Evolutionary conservation across 2,113 vertebrate species (phyloP).

Genomic region (Phaethon lepturus): DNA sequence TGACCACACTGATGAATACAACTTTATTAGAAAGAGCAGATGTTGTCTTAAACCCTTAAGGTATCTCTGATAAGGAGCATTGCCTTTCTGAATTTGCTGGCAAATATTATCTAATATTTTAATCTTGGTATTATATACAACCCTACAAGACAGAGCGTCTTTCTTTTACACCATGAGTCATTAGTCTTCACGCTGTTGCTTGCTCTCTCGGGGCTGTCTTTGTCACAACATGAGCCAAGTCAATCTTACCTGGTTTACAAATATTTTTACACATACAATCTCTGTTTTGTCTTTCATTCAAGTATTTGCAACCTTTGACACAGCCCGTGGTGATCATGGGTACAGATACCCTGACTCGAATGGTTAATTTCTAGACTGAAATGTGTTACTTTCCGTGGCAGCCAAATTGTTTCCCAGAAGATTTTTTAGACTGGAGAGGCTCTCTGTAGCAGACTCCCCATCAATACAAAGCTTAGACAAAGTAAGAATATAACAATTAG

Average conservation of each 20-base stretch:
- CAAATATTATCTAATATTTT: not conserved
- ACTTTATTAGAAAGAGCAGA: not conserved
- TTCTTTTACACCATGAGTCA: not conserved
- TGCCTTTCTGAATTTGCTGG: not conserved
- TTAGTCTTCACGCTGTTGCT: not conserved
- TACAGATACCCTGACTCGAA: not conserved
- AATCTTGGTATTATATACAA: not conserved
- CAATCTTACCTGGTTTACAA: not conserved
- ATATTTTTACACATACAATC: not conserved
- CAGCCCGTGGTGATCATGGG: not conserved
- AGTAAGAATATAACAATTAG: slow-evolving; percentile 49
- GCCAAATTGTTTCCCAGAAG: slow-evolving; percentile 43
- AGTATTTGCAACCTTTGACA: not conserved
- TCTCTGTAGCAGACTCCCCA: not conserved
- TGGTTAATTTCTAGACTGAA: not conserved
- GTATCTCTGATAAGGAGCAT: not conserved
- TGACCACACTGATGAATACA: not conserved
- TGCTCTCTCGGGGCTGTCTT: not conserved
- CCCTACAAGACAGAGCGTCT: not conserved
- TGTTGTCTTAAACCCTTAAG: not conserved
- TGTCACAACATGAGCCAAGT: not conserved
- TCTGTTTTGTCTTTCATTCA: not conserved
- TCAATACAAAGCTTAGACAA: slow-evolving; percentile 12
- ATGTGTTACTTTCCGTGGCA: not conserved
- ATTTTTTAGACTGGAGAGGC: not conserved